Evolutionary conservation across 2,888 invertebrate genomes (phyloP).

Genomic region (Asteroscopus sphinx): DNA sequence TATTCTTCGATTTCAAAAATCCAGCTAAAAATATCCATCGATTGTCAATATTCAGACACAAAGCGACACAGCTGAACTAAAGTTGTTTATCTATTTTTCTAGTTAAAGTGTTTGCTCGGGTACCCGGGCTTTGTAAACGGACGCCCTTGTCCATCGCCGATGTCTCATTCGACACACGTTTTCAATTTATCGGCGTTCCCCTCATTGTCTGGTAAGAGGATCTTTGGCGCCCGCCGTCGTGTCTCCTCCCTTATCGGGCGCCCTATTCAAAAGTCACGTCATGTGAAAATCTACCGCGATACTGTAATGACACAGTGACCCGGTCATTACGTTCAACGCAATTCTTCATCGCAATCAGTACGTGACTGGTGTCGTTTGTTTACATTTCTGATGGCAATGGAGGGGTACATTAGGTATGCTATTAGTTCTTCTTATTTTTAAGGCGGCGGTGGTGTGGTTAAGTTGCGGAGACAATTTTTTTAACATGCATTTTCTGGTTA

Average conservation of each 20-base stretch:
- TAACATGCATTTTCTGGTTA: no score
- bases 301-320: slow-evolving; percentile 65
- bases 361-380: slow-evolving; percentile 24
- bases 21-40: background rate
- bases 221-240: slow-evolving; percentile 69
- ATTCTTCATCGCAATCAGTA: slow-evolving; percentile 41
- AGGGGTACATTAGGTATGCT: no score
- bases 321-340: slow-evolving; percentile 44
- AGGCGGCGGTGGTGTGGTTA: no score
- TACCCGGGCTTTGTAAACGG: slow-evolving; percentile 55
- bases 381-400: slow-evolving; percentile 14
- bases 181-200: slow-evolving; percentile 81
- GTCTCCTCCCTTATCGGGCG: slow-evolving; percentile 70
- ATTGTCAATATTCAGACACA: slow-evolving; percentile 5
- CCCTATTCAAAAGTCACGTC: slow-evolving; percentile 74
- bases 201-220: slow-evolving; percentile 65
- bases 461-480: no score
- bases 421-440: no score
- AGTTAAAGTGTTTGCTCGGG: slow-evolving; percentile 56
- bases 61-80: slow-evolving; percentile 18
- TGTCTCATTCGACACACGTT: slow-evolving; percentile 82
- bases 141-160: slow-evolving; percentile 58
- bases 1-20: background rate
- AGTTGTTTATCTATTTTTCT: slow-evolving; percentile 58
- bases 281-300: slow-evolving; percentile 65